Evolutionary conservation across 2,888 invertebrate species (phyloP).

Genomic region (Sminthurides aquaticus): DNA sequence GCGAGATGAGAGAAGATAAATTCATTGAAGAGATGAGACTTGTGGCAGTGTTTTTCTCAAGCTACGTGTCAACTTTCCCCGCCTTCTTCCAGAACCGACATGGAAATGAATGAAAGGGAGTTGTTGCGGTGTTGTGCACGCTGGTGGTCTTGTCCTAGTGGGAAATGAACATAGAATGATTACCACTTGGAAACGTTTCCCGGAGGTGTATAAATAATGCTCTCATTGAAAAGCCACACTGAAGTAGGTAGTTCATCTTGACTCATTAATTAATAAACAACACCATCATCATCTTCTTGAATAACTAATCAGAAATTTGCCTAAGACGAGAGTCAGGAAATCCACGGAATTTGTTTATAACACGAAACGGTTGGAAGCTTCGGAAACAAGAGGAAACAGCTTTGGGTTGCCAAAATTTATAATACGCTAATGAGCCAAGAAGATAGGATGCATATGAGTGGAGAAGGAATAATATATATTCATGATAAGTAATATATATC

Average conservation of each 20-base stretch:
- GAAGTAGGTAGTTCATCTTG: conserved; percentile 11
- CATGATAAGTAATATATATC: too few species aligned
- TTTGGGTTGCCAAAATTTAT: too few species aligned
- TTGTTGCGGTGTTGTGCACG: neutral
- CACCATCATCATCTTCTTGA: neutral
- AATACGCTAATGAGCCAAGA: too few species aligned
- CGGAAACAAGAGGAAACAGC: too few species aligned
- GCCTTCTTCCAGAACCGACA: neutral
- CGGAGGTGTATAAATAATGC: neutral
- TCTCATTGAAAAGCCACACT: neutral
- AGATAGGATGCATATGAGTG: too few species aligned
- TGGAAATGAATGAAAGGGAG: neutral
- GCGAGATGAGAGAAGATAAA: neutral
- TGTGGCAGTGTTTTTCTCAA: too few species aligned
- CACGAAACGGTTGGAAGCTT: neutral
- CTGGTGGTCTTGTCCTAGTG: conserved; percentile 3
- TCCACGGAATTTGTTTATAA: neutral
- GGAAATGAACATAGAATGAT: neutral
- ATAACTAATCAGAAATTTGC: neutral
- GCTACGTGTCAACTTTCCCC: neutral
- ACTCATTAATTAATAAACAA: conserved; percentile 22
- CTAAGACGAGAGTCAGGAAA: neutral
- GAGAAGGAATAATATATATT: too few species aligned
- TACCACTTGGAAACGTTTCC: neutral
- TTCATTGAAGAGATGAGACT: neutral